Conservation (phyloP, 1,140 invertebrate genomes). For the Uloborus diversus region DNA sequence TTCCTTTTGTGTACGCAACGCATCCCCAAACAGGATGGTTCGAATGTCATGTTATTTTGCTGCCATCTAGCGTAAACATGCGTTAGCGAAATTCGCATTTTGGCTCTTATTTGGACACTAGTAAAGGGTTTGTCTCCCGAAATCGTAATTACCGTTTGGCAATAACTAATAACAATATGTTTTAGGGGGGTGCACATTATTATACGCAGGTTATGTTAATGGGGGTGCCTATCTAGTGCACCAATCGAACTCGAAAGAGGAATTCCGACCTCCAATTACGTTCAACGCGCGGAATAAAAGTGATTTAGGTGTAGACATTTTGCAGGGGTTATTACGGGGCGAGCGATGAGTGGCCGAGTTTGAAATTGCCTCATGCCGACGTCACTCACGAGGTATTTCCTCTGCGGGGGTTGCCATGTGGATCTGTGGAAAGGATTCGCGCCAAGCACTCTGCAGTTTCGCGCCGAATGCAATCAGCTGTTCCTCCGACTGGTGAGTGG, state of each 20-base stretch:
- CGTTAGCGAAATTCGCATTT: too few relatives aligned
- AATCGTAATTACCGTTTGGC: conserved; percentile 30
- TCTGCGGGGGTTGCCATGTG: conserved; percentile 6
- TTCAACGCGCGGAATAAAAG: conserved; percentile 37
- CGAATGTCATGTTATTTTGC: too few relatives aligned
- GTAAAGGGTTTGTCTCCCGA: background rate
- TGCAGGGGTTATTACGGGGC: conserved; percentile 14
- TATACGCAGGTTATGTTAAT: conserved; percentile 43
- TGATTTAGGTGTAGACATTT: conserved; percentile 40
- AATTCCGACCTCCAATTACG: conserved; percentile 50
- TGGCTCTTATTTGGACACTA: too few relatives aligned
- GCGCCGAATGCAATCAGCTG: too few relatives aligned
- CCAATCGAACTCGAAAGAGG: conserved; percentile 41
- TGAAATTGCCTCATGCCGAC: conserved; percentile 47
- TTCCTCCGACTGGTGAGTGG: too few relatives aligned
- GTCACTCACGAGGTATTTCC: conserved; percentile 44
- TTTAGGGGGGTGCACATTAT: conserved; percentile 15
- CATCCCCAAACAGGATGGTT: too few relatives aligned
- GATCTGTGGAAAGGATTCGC: background rate
- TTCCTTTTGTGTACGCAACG: too few relatives aligned
- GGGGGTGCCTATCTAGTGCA: conserved; percentile 29
- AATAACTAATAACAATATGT: conserved; percentile 33
- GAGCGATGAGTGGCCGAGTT: conserved; percentile 34
- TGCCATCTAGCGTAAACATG: too few relatives aligned
- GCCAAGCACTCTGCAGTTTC: background rate